Conservation (phyloP, 2,113 vertebrate genomes). For the Crotalus helleri region DNA sequence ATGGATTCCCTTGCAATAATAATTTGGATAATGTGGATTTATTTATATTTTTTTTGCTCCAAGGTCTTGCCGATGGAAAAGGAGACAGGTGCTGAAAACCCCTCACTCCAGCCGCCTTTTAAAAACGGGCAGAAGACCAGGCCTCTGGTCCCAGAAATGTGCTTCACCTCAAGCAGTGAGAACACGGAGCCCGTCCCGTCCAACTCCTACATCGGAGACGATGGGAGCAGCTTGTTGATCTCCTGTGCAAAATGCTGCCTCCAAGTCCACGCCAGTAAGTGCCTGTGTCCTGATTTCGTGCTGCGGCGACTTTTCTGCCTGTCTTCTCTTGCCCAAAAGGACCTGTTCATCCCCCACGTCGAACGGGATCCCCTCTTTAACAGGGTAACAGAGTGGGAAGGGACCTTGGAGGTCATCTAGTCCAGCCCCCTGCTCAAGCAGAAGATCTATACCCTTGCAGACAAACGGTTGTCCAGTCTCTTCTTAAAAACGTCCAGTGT, state of each 20-base stretch:
- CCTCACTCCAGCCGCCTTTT: conserved; percentile 48
- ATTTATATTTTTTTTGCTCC: background rate
- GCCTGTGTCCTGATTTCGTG: background rate
- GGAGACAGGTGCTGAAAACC: conserved; percentile 57
- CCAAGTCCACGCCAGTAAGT: conserved; percentile 97
- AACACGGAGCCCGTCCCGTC: conserved; percentile 88
- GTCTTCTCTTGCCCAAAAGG: background rate
- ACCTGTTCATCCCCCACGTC: too few species aligned
- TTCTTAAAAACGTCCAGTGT: too few species aligned
- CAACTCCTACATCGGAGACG: conserved; percentile 84
- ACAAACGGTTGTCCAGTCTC: too few species aligned
- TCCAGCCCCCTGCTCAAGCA: background rate
- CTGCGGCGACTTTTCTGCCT: background rate
- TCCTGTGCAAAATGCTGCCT: conserved; percentile 86
- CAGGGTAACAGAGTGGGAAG: too few species aligned
- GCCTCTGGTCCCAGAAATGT: conserved; percentile 94
- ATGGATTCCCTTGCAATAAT: rapidly evolving
- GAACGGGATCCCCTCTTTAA: background rate
- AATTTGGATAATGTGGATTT: rapidly evolving
- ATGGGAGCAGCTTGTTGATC: conserved; percentile 88
- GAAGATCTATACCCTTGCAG: background rate
- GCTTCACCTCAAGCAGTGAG: conserved; percentile 86
- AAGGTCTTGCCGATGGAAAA: conserved; percentile 69
- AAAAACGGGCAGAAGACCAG: conserved; percentile 76
- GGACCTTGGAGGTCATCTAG: background rate